A percentile compares a stretch with the other conserved stretches of the same genome.
Evolutionary conservation across 1,140 invertebrate species (phyloP).

Genomic region (Pogonognathellus flavescens): DNA sequence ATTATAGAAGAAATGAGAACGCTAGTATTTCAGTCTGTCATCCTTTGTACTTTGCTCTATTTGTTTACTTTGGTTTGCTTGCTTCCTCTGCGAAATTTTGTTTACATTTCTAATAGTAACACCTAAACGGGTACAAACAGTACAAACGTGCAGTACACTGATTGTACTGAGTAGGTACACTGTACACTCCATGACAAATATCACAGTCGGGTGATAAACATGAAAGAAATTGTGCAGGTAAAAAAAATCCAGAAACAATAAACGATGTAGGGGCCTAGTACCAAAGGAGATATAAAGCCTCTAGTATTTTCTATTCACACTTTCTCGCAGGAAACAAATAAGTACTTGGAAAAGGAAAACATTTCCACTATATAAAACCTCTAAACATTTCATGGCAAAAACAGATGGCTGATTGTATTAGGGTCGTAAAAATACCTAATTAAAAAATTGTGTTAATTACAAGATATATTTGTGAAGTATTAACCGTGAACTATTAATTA

Average conservation of each 20-base stretch:
- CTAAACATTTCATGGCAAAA: no score
- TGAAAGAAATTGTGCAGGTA: neutral
- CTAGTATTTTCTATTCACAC: neutral
- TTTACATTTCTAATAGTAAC: constrained; percentile 10
- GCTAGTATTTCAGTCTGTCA: constrained; percentile 17
- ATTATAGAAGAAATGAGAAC: neutral
- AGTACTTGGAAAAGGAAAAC: no score
- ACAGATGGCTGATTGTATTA: no score
- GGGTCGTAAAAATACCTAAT: no score
- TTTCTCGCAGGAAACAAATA: neutral
- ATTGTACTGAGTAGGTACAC: neutral
- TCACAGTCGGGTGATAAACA: neutral
- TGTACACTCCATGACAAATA: neutral
- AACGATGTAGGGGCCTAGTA: neutral
- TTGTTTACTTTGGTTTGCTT: constrained; percentile 17
- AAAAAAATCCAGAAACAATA: neutral
- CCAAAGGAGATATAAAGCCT: neutral
- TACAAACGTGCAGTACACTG: neutral
- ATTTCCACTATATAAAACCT: no score
- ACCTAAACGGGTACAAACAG: neutral
- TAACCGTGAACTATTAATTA: no score
- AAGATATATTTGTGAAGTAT: no score
- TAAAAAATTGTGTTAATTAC: no score
- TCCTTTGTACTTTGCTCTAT: constrained; percentile 30
- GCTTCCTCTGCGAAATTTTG: neutral